Evolutionary conservation across 2,113 vertebrate species (phyloP), one percentile per base, ranked within the genome.

Genomic region (Chaenogobius annularis): DNA sequence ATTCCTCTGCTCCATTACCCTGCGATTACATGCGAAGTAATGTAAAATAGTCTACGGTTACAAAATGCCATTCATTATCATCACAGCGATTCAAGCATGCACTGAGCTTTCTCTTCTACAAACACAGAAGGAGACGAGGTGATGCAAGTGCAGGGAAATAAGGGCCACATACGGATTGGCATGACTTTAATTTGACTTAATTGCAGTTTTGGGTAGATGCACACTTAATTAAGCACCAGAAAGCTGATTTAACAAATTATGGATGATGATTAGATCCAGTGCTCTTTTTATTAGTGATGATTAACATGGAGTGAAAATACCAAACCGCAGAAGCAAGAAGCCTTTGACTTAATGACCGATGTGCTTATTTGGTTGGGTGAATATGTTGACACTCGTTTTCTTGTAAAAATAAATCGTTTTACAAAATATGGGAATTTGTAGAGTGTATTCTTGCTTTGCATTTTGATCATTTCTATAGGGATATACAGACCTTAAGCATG

Each of bases 401-500:
- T 56, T 37, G 5, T 10, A 63, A 35, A 43, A n/a, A n/a, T 43
- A 10, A 61, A 40, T 40, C 26, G 19, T 17, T 61, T 35, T 6
- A 17, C 23, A 61, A 61, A 26, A 37, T 4, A 11, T 47, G 35
- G 9, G 8, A 61, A 35, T 61, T 56, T 56, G 15, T 22, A 55
- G 7, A 46, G 12, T 46, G 1, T 13, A 11, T 69, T 35, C 26
- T 19, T 85, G 86, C 84, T 88, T 85, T 88, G 85, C 79, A 64
- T 83, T 85, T 77, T 70, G 81, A 50, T 58, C 7, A 14, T 58
- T 26, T 14, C 12, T 23, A 5, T 10, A 17, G 0, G 23, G 11
- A 46, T 81, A 7, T 52, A 92, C 90, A 92, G 89, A 94, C 93
- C 90, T 92, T 94, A 69, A 93, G 17, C 88, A 92, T 78, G 68